phyloP scores from a whole-genome alignment of 2,888 invertebrate species.

The Eupithecia subumbrata region DNA sequence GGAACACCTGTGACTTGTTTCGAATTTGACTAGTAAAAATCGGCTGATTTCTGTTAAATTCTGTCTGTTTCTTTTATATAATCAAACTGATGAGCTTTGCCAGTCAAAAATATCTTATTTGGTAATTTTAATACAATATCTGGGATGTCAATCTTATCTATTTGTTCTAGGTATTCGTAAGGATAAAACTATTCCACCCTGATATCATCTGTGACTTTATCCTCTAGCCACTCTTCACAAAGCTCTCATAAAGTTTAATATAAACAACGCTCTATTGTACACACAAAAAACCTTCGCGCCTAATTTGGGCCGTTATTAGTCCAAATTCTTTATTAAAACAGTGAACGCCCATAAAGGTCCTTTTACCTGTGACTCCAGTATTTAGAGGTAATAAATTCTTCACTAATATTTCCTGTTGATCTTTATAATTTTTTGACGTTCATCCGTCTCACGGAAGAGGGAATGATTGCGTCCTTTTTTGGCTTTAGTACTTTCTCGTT shows the following conservation, averaged over 20 bases:
- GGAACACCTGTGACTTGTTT: conserved; percentile 1
- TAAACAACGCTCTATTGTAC: conserved; percentile 61
- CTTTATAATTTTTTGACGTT: conserved; percentile 31
- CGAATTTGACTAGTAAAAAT: background rate
- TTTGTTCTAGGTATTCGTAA: background rate
- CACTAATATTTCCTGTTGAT: conserved; percentile 35
- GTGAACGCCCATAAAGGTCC: conserved; percentile 59
- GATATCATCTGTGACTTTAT: background rate
- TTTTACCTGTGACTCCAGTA: conserved; percentile 52
- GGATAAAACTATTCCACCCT: background rate
- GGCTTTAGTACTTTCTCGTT: background rate
- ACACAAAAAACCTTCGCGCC: conserved; percentile 70
- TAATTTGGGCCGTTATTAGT: conserved; percentile 64
- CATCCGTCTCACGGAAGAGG: conserved; percentile 7
- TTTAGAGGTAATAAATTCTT: conserved; percentile 35
- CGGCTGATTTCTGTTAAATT: background rate
- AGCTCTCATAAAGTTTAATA: conserved; percentile 56
- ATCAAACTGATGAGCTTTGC: too few relatives aligned
- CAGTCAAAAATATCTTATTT: too few relatives aligned
- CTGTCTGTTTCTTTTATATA: background rate
- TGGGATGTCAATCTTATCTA: background rate
- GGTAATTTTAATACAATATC: too few relatives aligned
- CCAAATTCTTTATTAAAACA: conserved; percentile 72
- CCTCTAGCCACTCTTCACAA: conserved; percentile 19
- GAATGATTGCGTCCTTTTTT: conserved; percentile 6